Percentiles rank a stretch among this genome's conserved stretches.
phyloP scores from a whole-genome alignment of 2,113 vertebrate genomes.

The Chaetodon trifascialis region DNA sequence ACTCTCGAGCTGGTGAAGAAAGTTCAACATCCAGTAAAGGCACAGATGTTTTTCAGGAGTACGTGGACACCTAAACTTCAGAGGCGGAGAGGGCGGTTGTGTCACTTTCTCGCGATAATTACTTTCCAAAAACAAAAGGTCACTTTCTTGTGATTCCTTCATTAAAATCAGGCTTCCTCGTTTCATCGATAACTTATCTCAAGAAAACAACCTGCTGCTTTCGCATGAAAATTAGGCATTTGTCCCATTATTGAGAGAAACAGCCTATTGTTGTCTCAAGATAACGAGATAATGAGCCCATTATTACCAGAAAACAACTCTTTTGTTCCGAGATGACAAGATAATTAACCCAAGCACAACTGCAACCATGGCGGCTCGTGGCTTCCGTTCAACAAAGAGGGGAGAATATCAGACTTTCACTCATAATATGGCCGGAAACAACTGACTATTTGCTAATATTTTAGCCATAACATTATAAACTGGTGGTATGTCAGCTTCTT shows the following conservation, averaged over 20 bases:
- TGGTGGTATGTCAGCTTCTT: background rate
- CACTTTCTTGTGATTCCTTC: background rate
- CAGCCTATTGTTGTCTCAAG: background rate
- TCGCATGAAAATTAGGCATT: background rate
- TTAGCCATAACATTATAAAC: background rate
- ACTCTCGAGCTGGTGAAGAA: background rate
- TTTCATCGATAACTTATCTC: background rate
- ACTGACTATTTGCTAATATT: background rate
- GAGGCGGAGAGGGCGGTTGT: background rate
- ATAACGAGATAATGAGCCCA: slow-evolving; percentile 19
- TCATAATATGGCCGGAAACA: background rate
- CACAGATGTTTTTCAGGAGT: background rate
- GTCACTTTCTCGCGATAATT: background rate
- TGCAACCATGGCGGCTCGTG: background rate
- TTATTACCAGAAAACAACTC: background rate
- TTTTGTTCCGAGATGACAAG: background rate
- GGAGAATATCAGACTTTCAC: background rate
- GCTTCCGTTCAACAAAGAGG: background rate
- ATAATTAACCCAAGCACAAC: background rate
- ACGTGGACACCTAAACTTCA: background rate
- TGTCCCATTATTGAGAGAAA: background rate
- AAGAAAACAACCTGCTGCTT: background rate
- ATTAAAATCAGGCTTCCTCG: background rate
- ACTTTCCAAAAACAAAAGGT: background rate
- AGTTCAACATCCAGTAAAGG: background rate